Base-by-base conservation (phyloP, 2,888 invertebrate species). In the Metellina segmentata region DNA sequence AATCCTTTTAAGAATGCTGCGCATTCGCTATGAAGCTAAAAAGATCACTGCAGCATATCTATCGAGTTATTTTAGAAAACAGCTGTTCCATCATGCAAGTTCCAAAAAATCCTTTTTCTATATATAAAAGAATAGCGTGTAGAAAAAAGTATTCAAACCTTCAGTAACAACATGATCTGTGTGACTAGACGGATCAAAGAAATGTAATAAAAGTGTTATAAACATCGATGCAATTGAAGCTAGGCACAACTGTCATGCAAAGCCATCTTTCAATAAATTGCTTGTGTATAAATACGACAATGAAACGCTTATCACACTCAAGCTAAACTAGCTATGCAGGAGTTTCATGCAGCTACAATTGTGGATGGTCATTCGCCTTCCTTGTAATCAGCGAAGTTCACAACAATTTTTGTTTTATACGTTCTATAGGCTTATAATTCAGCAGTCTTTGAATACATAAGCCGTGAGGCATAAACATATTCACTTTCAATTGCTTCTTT, bases 81-180 rank as follows among this genome's bases (percentile, higher is more conserved):
- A 34, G n/a, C 51, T 16, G 49, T 16, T 78, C n/a, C 52, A 78
- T 8, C 13, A 74, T 74, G 48, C 48, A 78, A 78, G 19, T 78
- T 78, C 51, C 19, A 78, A 51, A 78, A 48, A 78, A 78, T 16
- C 48, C 6, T 78, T 48, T 16, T n/a, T 78, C n/a, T n/a, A n/a
- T 51, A 52, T 51, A 78, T 19, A 78, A 78, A 51, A 78, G 34
- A 34, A 34, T 34, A 34, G 34, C 51, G n/a, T 16, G 16, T 48
- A 52, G 49, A 78, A 19, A 78, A n/a, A 78, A 51, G 51, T 51
- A 78, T 51, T 78, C 49, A 78, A 78, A 78, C 78, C 49, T 48
- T 78, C 9, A 51, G n/a, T 51, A 51, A 52, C 48, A 78, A 78
- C 48, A 16, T 51, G 6, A n/a, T 78, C 34, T 49, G 78, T 51